Evolutionary conservation across 2,113 vertebrate genomes (phyloP).

Genomic region (Oncorhynchus gorbuscha): DNA sequence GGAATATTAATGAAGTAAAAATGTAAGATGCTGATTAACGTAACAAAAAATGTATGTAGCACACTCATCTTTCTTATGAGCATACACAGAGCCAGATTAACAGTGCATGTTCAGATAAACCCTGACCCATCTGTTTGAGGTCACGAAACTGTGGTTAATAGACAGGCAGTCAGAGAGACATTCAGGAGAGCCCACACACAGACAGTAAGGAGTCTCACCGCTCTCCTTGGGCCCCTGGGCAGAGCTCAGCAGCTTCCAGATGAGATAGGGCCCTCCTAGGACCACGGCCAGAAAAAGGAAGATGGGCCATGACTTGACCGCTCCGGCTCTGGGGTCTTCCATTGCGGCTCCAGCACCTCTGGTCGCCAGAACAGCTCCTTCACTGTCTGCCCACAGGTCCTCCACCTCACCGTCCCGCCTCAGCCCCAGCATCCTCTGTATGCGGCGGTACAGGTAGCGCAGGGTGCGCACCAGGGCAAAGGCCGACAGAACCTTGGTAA

Average conservation of each 20-base stretch:
- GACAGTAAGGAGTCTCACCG: constrained; percentile 67
- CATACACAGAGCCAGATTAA: too few relatives aligned
- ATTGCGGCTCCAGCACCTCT: constrained; percentile 49
- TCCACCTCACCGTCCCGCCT: constrained; percentile 81
- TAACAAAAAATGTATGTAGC: neutral
- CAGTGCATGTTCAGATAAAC: too few relatives aligned
- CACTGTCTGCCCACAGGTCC: constrained; percentile 92
- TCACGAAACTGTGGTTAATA: too few relatives aligned
- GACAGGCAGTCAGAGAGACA: neutral
- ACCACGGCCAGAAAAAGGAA: constrained; percentile 95
- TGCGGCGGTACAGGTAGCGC: constrained; percentile 84
- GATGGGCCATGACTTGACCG: constrained; percentile 96
- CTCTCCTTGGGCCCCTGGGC: constrained; percentile 74
- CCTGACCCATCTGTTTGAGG: too few relatives aligned
- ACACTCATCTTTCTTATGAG: too few relatives aligned
- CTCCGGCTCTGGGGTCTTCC: constrained; percentile 72
- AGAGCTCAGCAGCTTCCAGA: constrained; percentile 92
- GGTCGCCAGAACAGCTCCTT: constrained; percentile 71
- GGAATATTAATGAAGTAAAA: too few relatives aligned
- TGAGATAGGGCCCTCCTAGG: constrained; percentile 93
- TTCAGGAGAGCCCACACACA: neutral
- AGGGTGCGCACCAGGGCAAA: constrained; percentile 94
- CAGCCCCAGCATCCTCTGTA: constrained; percentile 85
- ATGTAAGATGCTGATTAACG: neutral
- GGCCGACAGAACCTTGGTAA: constrained; percentile 93